These are phyloP conservation scores for Periophthalmodon schlosseri DNA, from an alignment of 2,113 vertebrate species.

Conservation along the genomic window DNA sequence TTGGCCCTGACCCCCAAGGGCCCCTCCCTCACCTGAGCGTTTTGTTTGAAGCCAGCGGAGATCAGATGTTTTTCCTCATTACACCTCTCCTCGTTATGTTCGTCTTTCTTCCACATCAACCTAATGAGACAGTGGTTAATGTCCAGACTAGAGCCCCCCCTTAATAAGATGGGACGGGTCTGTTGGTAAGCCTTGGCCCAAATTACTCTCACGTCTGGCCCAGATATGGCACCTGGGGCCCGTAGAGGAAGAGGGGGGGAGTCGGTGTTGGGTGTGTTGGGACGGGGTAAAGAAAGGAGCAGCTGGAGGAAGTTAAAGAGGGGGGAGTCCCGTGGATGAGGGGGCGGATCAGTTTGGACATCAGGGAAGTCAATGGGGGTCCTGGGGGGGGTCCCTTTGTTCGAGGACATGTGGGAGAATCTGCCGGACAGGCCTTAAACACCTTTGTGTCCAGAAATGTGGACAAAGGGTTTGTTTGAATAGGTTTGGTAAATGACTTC, in stretches of 20 bases:
- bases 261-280: conserved; percentile 50
- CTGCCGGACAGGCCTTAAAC: conserved; percentile 9
- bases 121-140: conserved; percentile 87
- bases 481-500: too few species aligned
- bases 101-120: conserved; percentile 67
- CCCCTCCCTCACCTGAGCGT: conserved; percentile 61
- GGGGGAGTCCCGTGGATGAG: conserved; percentile 53
- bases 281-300: conserved; percentile 76
- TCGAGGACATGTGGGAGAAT: conserved; percentile 74
- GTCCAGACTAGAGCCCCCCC: conserved; percentile 71
- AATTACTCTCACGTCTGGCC: conserved; percentile 82
- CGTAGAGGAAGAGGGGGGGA: conserved; percentile 73
- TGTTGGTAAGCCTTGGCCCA: conserved; percentile 72
- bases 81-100: conserved; percentile 75
- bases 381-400: conserved; percentile 66
- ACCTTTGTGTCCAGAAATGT: conserved; percentile 6
- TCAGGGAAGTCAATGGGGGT: conserved; percentile 47
- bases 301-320: conserved; percentile 83
- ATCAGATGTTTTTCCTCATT: conserved; percentile 79
- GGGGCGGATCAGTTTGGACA: conserved; percentile 40
- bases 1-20: conserved; percentile 74
- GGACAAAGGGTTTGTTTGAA: background rate
- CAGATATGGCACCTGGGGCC: conserved; percentile 86
- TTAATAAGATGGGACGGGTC: conserved; percentile 67
- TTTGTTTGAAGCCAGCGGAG: conserved; percentile 70